Evolutionary conservation across 2,797 vertebrate species (phyloP), one percentile per base, ranked within the genome.

Genomic region (Danio choprae): DNA sequence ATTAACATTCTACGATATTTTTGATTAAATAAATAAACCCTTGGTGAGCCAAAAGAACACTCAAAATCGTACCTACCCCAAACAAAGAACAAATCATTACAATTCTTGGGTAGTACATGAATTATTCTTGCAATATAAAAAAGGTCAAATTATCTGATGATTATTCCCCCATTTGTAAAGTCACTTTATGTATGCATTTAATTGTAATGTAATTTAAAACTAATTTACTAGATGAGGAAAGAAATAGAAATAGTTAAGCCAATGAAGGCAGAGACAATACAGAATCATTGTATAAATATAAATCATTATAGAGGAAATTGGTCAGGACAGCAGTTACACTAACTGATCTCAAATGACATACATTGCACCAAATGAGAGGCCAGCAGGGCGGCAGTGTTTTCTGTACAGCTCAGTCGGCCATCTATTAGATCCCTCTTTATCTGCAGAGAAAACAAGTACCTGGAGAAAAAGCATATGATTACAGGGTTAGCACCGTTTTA

Each of bases 361-460:
- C 98, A 96, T 48, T 99, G 98, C 87, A 99, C 92, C 0, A 99
- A 94, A 78, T 99, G 96, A 82, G 97, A 97, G 0, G 94, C 91
- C 62, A 99, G 92, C 18, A 99, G 93, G 18, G 97, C 96, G 0
- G 95, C 95, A 0, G 98, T 99, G 76, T 95, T 95, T 88, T 96
- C 95, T 0, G 94, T 92, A 89, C 97, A 99, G 89, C 92, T 89
- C 90, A 99, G 89, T 8, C 90, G 92, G 60, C 94, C 94, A 82
- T 98, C 97, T 44, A 93, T 92, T 77, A 99, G 88, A 90, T 99
- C 97, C 72, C 97, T 94, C 89, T 97, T 98, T 86, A 99, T 96
- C 87, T 99, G 98, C 87, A 98, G 86, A 0, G 96, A 97, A 88
- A 99, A 99, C 85, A 99, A 88, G 86, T 99, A 99, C 89, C 98